phyloP scores from a whole-genome alignment of 2,797 vertebrate species.

The Alca torda region DNA sequence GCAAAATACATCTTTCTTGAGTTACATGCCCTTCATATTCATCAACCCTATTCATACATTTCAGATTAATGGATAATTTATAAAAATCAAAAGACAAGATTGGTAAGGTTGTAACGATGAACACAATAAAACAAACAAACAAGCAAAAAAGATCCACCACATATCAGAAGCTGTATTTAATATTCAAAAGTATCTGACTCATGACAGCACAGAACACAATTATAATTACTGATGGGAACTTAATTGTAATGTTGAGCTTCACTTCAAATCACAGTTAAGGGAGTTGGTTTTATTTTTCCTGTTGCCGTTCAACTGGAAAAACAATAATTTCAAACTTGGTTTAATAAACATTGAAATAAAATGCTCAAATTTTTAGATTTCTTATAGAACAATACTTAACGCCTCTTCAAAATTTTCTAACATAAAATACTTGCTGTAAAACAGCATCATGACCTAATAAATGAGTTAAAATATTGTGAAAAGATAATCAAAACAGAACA shows the following conservation, averaged over 20 bases:
- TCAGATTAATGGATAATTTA: not conserved
- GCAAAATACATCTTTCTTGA: not conserved
- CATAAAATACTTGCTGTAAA: not conserved
- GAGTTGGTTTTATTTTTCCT: not conserved
- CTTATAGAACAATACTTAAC: not conserved
- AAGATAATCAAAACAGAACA: not conserved
- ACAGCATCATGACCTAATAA: not conserved
- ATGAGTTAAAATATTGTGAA: not conserved
- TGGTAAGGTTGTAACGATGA: not conserved
- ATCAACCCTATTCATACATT: not conserved
- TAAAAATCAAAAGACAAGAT: not conserved
- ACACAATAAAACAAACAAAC: not conserved
- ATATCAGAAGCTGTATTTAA: not conserved
- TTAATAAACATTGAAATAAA: not conserved
- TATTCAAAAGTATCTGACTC: not conserved
- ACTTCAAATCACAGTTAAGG: not conserved
- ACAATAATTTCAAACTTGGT: not conserved
- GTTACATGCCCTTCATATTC: not conserved
- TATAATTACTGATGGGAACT: not conserved
- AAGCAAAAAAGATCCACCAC: not conserved
- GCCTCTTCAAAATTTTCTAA: not conserved
- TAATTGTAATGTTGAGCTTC: not conserved
- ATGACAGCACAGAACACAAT: not conserved
- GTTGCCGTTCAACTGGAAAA: not conserved
- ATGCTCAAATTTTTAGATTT: not conserved